A percentile compares a stretch with the other conserved stretches of the same genome.
phyloP scores from a whole-genome alignment of 2,797 vertebrate species.

The Hemibagrus guttatus region DNA sequence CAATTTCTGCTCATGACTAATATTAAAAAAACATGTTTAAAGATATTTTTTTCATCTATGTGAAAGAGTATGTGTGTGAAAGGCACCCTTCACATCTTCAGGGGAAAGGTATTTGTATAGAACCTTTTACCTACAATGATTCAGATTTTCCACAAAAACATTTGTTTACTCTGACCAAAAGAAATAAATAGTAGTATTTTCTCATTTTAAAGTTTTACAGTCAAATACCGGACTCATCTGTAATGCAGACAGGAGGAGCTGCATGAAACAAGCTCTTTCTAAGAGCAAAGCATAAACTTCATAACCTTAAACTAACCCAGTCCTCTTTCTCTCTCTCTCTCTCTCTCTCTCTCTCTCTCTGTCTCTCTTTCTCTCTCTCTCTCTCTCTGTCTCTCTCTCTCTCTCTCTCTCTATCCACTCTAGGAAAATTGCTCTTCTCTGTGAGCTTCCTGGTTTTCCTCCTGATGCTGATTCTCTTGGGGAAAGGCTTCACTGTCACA shows the following conservation, averaged over 20 bases:
- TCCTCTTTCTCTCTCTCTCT: background rate
- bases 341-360: background rate
- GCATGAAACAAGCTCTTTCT: background rate
- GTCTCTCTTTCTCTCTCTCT: background rate
- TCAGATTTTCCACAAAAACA: background rate
- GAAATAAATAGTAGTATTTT: background rate
- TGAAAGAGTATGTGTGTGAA: too few relatives aligned
- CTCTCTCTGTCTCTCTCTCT: slow-evolving; percentile 44
- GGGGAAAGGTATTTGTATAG: background rate
- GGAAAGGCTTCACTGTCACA: slow-evolving; percentile 94
- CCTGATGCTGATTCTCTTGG: slow-evolving; percentile 88
- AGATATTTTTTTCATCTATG: background rate
- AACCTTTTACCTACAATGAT: background rate
- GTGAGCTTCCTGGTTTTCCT: slow-evolving; percentile 92
- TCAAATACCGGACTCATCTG: background rate
- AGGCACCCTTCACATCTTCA: background rate
- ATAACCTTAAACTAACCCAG: background rate
- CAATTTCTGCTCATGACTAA: background rate
- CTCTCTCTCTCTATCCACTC: slow-evolving; percentile 48
- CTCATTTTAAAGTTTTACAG: background rate
- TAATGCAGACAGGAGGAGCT: background rate
- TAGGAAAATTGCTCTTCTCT: slow-evolving; percentile 93
- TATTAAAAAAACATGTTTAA: background rate
- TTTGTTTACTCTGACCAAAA: background rate
- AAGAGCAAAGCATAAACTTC: background rate